Base-by-base conservation (phyloP, 2,888 invertebrate genomes). In the Petrolisthes manimaculis region DNA sequence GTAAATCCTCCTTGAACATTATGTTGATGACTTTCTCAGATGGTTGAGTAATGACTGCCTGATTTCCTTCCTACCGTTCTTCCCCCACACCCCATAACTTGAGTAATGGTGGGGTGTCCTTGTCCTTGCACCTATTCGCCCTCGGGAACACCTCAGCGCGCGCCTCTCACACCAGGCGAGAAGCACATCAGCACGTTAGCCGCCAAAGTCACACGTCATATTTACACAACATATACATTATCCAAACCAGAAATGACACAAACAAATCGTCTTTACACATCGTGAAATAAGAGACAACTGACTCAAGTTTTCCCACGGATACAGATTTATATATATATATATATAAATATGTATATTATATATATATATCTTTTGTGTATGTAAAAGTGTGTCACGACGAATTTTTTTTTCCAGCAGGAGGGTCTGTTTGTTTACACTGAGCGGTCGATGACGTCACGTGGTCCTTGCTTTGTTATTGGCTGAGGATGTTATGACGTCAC, bases 161-260 rank as follows among this genome's bases (percentile, higher is more conserved):
- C 53, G 67, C 54, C 88, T 80, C 80, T 88, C 81, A 80, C 74
- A 54, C 84, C 88, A 77, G 71, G 61, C 55, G 88, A 88, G 88
- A 88, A 81, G 37, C 79, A 74, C 74, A 82, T 77, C 80, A 86
- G 86, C 81, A 80, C 37, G 81, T 86, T 83, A 86, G 88, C 88
- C 88, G 84, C 84, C 77, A 81, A 88, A 84, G 88, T 88, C 82
- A 88, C 88, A 88, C 88, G 79, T 88, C 53, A 69, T 88, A 88
- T 88, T 37, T 88, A 88, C 88, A 84, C 84, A 88, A 88, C 88
- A 88, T 88, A 88, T 88, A 88, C 88, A 88, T 84, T 78, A 88
- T 88, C 54, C 74, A 84, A 88, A 88, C 84, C 84, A 88, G 88
- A 84, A 81, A 84, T 74, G 74, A 82, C 88, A 88, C 84, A 88